Base-by-base conservation (phyloP, 2,113 vertebrate genomes). In the Macquaria ambigua region DNA sequence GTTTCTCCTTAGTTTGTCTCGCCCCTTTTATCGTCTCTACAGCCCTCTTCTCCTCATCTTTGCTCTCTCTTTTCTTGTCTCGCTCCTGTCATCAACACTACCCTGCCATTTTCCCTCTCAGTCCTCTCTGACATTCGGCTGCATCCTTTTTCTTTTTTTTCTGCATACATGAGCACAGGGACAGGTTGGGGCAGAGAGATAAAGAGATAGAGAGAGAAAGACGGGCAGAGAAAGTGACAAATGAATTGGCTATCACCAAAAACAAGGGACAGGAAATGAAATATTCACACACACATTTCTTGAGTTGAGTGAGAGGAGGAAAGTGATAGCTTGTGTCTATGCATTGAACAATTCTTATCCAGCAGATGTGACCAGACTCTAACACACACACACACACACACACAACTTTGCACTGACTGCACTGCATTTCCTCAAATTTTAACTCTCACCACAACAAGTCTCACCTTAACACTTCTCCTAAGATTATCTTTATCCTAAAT, bases 201-300 rank as follows among this genome's bases (percentile, higher is more conserved):
- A 75, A 86, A 79, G 48, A 75, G 50, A 82, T 31, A 58, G 20
- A 50, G 20, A 61, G 39, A 31, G 28, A 39, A 76, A n/a, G 64
- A n/a, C 46, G 66, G 10, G 55, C 16, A 34, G 50, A 62, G 48
- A 77, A 70, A 64, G 52, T 55, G 76, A 84, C 59, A 84, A 85
- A 84, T 84, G 23, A 88, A 81, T 79, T 81, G 78, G 21, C 43
- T 74, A 78, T 73, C 64, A 62, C 15, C 31, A 64, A 64, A 70
- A 87, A 82, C 64, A 66, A 84, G n/a, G 70, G 37, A 79, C 64
- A 83, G 82, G 69, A 91, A 90, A 89, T 70, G 15, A 56, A 74
- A 81, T 61, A 74, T 53, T 72, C 50, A 73, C 50, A 69, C 56
- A 83, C 28, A 85, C 25, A 21, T 66, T 73, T 77, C 14, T 64